A percentile compares a stretch with the other conserved stretches of the same genome.
Conservation (phyloP, 1,140 invertebrate species). For the Nixonia krombeini region DNA sequence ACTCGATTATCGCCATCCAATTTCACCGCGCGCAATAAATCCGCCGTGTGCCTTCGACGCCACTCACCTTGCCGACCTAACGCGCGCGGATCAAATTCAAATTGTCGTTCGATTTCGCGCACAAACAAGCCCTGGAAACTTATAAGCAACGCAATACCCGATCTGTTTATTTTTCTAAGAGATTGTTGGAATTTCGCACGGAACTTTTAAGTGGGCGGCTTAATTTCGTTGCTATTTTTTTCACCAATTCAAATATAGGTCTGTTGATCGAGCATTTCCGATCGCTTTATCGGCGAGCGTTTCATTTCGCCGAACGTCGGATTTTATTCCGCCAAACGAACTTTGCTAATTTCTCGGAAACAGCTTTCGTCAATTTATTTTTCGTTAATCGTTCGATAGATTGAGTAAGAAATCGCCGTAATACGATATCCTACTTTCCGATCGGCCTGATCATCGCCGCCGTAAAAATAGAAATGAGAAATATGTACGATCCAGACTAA, state of each 20-base stretch:
- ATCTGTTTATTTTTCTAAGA: constrained; percentile 40
- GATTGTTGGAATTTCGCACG: constrained; percentile 38
- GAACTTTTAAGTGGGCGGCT: constrained; percentile 26
- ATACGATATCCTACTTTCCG: no score
- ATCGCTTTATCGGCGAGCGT: no score
- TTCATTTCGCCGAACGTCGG: no score
- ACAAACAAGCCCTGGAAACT: constrained; percentile 31
- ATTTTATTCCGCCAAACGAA: no score
- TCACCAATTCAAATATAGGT: constrained; percentile 30
- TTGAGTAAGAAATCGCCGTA: no score
- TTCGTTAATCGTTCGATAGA: no score
- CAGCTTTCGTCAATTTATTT: no score
- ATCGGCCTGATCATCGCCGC: no score
- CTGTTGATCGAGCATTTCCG: no score
- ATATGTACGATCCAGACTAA: no score
- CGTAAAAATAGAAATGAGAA: no score
- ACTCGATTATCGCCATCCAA: constrained; percentile 44
- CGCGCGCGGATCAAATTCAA: constrained; percentile 36
- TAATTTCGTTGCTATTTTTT: constrained; percentile 27
- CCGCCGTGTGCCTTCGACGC: constrained; percentile 35
- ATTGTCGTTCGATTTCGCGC: constrained; percentile 43
- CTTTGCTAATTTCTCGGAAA: no score
- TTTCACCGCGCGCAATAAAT: constrained; percentile 42
- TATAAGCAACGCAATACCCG: constrained; percentile 33
- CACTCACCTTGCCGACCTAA: constrained; percentile 43